These are phyloP conservation scores for Iselma pallidipennis DNA, from an alignment of 2,888 invertebrate genomes.

Conservation along the genomic window DNA sequence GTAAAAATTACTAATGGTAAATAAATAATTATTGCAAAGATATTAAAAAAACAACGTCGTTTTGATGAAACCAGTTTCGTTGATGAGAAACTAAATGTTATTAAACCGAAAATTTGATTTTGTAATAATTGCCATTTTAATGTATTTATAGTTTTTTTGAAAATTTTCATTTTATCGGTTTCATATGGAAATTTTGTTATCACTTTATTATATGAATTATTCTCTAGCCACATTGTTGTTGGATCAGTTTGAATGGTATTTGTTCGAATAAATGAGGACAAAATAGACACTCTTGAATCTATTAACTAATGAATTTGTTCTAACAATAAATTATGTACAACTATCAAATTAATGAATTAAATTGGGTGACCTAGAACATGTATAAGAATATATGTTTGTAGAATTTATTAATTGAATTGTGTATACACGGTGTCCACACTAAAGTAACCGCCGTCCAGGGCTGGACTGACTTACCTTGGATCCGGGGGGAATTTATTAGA, in stretches of 20 bases:
- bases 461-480: no score
- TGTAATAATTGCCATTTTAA: conserved; percentile 7
- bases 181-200: not conserved
- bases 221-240: not conserved
- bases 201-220: not conserved
- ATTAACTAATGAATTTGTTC: no score
- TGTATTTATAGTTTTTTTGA: not conserved
- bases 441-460: no score
- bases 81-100: conserved; percentile 4
- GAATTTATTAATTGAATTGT: no score
- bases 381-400: no score
- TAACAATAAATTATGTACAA: no score
- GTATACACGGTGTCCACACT: no score
- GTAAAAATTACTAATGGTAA: not conserved
- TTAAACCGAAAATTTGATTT: conserved; percentile 10
- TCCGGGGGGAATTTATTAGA: no score
- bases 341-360: no score
- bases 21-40: not conserved
- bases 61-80: conserved; percentile 4
- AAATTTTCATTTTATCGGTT: not conserved
- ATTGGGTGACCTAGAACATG: no score
- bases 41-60: not conserved
- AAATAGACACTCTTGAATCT: no score
- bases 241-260: not conserved
- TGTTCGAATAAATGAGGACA: no score